phyloP scores from a whole-genome alignment of 2,797 vertebrate genomes.

The Halcyon leucocephala region DNA sequence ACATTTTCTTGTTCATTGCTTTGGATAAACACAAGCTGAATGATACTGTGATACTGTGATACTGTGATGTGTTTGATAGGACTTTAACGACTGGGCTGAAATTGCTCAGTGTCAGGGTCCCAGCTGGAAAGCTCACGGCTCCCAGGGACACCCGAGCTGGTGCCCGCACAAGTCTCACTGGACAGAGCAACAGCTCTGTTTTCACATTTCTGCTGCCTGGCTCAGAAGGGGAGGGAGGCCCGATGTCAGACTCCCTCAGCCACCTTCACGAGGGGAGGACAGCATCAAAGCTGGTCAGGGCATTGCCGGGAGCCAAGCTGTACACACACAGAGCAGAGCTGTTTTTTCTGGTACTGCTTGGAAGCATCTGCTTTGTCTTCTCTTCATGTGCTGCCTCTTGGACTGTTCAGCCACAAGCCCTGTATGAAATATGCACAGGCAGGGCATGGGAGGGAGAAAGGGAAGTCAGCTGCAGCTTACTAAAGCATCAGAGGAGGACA shows the following conservation, averaged over 20 bases:
- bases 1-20: neutral
- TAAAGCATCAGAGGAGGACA: neutral
- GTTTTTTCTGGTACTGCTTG: neutral
- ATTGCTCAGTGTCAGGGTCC: neutral
- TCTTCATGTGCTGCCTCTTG: neutral
- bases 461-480: neutral
- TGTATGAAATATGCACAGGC: neutral
- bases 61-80: neutral
- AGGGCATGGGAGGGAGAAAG: neutral
- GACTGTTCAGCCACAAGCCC: neutral
- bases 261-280: neutral
- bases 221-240: neutral
- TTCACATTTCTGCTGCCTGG: neutral
- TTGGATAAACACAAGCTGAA: neutral
- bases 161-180: neutral
- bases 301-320: neutral
- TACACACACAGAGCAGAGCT: neutral
- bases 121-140: neutral
- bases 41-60: no score
- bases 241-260: neutral
- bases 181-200: neutral
- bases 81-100: neutral
- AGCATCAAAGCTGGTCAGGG: neutral
- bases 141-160: neutral
- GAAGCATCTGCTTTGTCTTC: neutral